A percentile compares a stretch with the other conserved stretches of the same genome.
Evolutionary conservation across 1,140 invertebrate genomes (phyloP).

Genomic region (Rhopalosiphum maidis): DNA sequence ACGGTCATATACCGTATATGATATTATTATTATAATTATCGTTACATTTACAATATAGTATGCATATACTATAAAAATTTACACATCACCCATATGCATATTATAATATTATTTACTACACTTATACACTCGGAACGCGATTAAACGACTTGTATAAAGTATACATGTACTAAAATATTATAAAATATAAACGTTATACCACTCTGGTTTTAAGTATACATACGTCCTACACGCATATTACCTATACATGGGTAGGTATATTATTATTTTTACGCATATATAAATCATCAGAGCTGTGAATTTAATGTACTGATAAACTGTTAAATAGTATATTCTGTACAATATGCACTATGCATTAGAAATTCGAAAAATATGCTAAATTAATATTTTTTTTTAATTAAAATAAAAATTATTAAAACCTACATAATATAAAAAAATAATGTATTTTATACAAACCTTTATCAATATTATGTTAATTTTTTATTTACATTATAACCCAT

Average conservation of each 20-base stretch:
- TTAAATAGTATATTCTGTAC: not conserved
- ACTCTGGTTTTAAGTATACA: not conserved
- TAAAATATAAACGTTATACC: not conserved
- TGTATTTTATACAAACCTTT: not conserved
- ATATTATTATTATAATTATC: not conserved
- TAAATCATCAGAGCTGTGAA: not conserved
- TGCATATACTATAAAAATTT: constrained; percentile 1
- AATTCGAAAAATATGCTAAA: not conserved
- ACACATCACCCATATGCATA: not conserved
- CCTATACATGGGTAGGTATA: not conserved
- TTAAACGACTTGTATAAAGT: not conserved
- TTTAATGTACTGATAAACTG: not conserved
- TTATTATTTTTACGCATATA: not conserved
- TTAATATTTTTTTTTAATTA: not conserved
- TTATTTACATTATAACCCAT: not conserved
- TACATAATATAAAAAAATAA: not conserved
- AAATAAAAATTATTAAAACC: not conserved
- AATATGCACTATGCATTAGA: not conserved
- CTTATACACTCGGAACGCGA: not conserved
- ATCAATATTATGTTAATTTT: not conserved
- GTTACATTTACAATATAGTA: constrained; percentile 4
- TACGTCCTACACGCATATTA: not conserved
- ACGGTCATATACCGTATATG: not conserved
- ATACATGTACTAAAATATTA: not conserved
- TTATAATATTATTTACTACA: not conserved